Base-by-base conservation (phyloP, 92 coral and sea anemone species). In the Muricea muricata region DNA sequence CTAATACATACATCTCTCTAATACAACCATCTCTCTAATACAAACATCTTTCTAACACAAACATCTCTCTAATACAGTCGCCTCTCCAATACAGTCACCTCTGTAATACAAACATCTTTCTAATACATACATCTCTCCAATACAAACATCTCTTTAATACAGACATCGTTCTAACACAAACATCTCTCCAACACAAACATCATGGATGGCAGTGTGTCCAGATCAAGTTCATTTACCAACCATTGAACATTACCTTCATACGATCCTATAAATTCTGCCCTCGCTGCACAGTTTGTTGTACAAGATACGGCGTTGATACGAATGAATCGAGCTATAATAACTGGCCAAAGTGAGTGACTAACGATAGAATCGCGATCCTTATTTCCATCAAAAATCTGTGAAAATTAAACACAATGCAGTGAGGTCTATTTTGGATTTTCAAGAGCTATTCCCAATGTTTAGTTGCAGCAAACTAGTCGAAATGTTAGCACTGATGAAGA, bases 261-360 rank as follows among this genome's bases (percentile, higher is more conserved):
- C 21, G 30, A 9, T 10, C 78, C 78, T 4, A 37, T 23, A 71
- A 71, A 71, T 71, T 71, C 78, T 9, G n/a, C 55, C 56, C 57
- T 71, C 32, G 42, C 1, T 6, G 31, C 23, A 13, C 29, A 39
- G 7, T 0, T 3, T 3, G 14, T 13, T 7, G 24, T 14, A 25
- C 30, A 37, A 32, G 54, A 21, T 17, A 24, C 0, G 0, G 78
- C 55, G 12, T 71, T 46, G 42, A 71, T 40, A 50, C 78, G 78
- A 71, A 71, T 40, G 55, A 71, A 71, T 18, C 78, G 55, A 71
- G 78, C 78, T 10, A 31, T 50, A 3, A 71, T 71, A 37, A 20
- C 55, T 71, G 78, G 78, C 26, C 46, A 68, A 1, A 68, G 75
- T 17, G 21, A 32, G 35, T 68, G 41, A 33, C 42, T 11, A 41